Evolutionary conservation across 2,888 invertebrate species (phyloP), one percentile per base, ranked within the genome.

Genomic region (Phortica magna): DNA sequence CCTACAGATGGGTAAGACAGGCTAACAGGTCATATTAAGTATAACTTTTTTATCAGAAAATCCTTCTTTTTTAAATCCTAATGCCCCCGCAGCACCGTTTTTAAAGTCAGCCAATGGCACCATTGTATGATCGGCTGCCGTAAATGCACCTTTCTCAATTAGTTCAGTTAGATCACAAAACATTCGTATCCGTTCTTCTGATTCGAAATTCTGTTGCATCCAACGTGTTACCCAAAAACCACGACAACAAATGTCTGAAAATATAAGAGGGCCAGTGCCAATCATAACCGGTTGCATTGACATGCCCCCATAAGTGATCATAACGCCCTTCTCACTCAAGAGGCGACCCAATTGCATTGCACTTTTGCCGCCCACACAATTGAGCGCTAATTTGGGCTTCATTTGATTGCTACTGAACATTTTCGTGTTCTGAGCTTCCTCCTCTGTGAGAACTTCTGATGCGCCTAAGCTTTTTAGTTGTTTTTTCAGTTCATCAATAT

Each of bases 291-390:
- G 98, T 85, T 97, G 95, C 79, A 96, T 94, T 0, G 97, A 98
- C 95, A 99, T 99, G 70, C 96, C 97, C 5, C 99, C 99, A 90
- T 99, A 99, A 12, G 98, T 99, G 0, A 99, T 97, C 93, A 99
- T 94, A 0, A 94, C 93, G 14, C 97, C 97, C 77, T 94, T 93
- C 48, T 94, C 92, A 55, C 93, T 94, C 73, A 99, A 92, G 83
- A 96, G 94, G 74, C 95, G 94, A 76, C 97, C 91, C 83, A 99
- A 92, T 85, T 98, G 96, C 59, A 97, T 94, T 61, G 97, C 96
- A 91, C 94, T 96, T 90, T 96, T 95, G 1, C 99, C 99, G 6
- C 99, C 98, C 67, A 99, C 95, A 91, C 99, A 98, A 92, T 99
- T 99, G 7, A 99, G 92, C 0, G 96, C 99, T 76, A 99, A 92